Percentiles rank a stretch among this genome's conserved stretches.
Conservation (phyloP, 2,797 vertebrate species). For the Sebastes nivosus region DNA sequence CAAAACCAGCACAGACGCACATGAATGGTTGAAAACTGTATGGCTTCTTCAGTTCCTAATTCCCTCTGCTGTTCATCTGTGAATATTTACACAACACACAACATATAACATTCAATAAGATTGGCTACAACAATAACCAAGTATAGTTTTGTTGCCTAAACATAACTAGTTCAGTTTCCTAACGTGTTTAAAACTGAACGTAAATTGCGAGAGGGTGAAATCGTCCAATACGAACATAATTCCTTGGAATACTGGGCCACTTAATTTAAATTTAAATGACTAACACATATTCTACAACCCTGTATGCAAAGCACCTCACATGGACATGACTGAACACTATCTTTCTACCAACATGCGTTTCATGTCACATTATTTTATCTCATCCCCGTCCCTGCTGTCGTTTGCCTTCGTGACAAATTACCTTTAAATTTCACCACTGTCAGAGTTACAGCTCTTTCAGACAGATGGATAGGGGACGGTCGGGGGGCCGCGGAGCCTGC, state of each 20-base stretch:
- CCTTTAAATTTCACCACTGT: constrained; percentile 5
- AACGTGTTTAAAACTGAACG: background rate
- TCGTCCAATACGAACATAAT: background rate
- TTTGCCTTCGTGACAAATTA: background rate
- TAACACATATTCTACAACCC: background rate
- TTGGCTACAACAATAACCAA: background rate
- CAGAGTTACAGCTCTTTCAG: constrained; percentile 31
- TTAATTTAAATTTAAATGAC: background rate
- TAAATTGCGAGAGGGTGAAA: background rate
- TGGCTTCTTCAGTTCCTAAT: too few relatives aligned
- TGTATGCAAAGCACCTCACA: background rate
- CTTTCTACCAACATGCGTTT: background rate
- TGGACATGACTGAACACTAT: background rate
- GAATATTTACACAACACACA: background rate
- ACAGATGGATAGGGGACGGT: background rate
- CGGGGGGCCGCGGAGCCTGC: background rate
- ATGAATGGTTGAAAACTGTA: too few relatives aligned
- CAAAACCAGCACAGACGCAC: too few relatives aligned
- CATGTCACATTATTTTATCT: background rate
- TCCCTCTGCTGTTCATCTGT: too few relatives aligned
- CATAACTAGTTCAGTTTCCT: background rate
- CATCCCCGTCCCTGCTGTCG: background rate
- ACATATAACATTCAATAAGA: background rate
- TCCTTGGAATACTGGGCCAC: background rate
- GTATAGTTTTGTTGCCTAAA: background rate